phyloP scores from a whole-genome alignment of 2,888 invertebrate genomes.

The Acronicta aceris region DNA sequence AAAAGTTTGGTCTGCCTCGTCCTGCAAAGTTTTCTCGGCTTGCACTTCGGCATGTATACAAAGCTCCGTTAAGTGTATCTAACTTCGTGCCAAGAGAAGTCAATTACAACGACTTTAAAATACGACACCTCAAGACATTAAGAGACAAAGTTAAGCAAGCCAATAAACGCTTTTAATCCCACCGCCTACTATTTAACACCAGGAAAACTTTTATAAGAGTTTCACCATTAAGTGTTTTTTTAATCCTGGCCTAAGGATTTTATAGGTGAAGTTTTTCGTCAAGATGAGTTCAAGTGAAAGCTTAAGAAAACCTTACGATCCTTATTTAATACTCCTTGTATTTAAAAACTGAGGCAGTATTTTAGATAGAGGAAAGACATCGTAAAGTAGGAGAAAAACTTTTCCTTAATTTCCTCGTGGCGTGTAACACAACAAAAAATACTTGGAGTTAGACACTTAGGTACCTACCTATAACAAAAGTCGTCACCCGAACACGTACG shows the following conservation, averaged over 20 bases:
- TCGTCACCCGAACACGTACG: slow-evolving; percentile 59
- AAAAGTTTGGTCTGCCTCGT: slow-evolving; percentile 35
- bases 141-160: slow-evolving; percentile 71
- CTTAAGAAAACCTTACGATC: slow-evolving; percentile 46
- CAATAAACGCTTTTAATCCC: slow-evolving; percentile 68
- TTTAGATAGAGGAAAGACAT: slow-evolving; percentile 35
- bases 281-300: slow-evolving; percentile 58
- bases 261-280: slow-evolving; percentile 60
- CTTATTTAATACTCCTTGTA: slow-evolving; percentile 44
- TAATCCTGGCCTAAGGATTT: slow-evolving; percentile 58
- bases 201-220: slow-evolving; percentile 62
- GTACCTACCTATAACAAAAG: slow-evolving; percentile 54
- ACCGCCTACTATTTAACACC: slow-evolving; percentile 67
- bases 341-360: slow-evolving; percentile 42
- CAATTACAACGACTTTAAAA: slow-evolving; percentile 73
- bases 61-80: slow-evolving; percentile 62
- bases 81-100: slow-evolving; percentile 65
- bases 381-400: slow-evolving; percentile 24
- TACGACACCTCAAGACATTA: slow-evolving; percentile 71
- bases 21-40: slow-evolving; percentile 52
- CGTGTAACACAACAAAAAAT: slow-evolving; percentile 28
- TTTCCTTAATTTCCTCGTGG: slow-evolving; percentile 37
- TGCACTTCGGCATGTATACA: slow-evolving; percentile 58
- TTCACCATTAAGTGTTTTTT: slow-evolving; percentile 61
- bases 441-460: slow-evolving; percentile 32